Evolutionary conservation across 2,888 invertebrate species (phyloP).

Genomic region (Hecatera dysodea): DNA sequence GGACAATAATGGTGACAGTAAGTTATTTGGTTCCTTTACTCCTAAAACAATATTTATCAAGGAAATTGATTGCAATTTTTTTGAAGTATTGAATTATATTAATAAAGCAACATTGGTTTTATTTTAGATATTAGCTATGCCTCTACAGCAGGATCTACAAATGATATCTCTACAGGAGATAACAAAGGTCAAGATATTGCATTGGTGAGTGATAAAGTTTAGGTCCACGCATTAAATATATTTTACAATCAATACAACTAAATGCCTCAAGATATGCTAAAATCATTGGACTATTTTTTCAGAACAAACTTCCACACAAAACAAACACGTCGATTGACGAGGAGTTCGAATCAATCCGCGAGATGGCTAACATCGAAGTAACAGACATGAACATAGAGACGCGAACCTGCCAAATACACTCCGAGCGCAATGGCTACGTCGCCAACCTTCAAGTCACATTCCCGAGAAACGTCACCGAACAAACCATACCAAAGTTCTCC

Average conservation of each 20-base stretch:
- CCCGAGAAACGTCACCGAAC: conserved; percentile 88
- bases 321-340: conserved; percentile 85
- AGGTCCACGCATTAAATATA: neutral
- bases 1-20: conserved; percentile 89
- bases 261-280: neutral
- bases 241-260: neutral
- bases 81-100: too few species aligned
- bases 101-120: neutral
- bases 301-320: conserved; percentile 83
- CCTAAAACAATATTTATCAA: too few species aligned
- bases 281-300: conserved; percentile 55
- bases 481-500: conserved; percentile 88
- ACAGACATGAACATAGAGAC: conserved; percentile 91
- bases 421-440: conserved; percentile 88
- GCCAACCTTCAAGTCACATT: conserved; percentile 91
- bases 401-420: conserved; percentile 91
- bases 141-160: conserved; percentile 84
- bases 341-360: conserved; percentile 88
- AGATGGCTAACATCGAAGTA: conserved; percentile 89
- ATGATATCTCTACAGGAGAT: conserved; percentile 80
- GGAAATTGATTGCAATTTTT: neutral
- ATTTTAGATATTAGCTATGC: conserved; percentile 86
- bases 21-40: conserved; percentile 63
- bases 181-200: conserved; percentile 83
- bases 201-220: conserved; percentile 74